Percentiles rank a stretch among this genome's conserved stretches.
phyloP scores from a whole-genome alignment of 2,797 vertebrate species.

The Lycodopsis pacificus region DNA sequence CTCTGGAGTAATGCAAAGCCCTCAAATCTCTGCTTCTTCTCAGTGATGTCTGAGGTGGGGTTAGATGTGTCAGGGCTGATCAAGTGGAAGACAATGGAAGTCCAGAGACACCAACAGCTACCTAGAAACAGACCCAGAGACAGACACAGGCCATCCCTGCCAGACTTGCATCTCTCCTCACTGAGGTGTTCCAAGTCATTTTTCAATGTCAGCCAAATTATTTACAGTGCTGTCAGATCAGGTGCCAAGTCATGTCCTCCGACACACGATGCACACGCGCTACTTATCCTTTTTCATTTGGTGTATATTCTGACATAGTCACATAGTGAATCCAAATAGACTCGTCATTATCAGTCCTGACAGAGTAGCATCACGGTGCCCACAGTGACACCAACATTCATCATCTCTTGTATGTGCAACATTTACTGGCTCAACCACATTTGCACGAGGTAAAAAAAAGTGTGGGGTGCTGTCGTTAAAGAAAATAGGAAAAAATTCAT shows the following conservation, averaged over 20 bases:
- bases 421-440: background rate
- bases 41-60: background rate
- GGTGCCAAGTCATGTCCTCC: constrained; percentile 16
- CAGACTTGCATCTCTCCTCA: background rate
- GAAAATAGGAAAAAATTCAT: background rate
- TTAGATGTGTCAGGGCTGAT: background rate
- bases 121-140: constrained; percentile 9
- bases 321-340: background rate
- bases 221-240: constrained; percentile 6
- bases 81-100: too few species aligned
- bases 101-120: background rate
- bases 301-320: background rate
- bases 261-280: background rate
- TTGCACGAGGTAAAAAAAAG: background rate
- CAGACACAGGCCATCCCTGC: background rate
- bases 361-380: background rate
- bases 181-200: constrained; percentile 7
- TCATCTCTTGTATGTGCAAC: background rate
- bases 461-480: background rate
- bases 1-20: background rate
- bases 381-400: constrained; percentile 21
- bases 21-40: constrained; percentile 2
- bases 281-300: background rate
- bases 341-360: background rate
- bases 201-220: constrained; percentile 13